phyloP scores from a whole-genome alignment of 1,140 invertebrate species.

The Proctacanthus coquilletti region DNA sequence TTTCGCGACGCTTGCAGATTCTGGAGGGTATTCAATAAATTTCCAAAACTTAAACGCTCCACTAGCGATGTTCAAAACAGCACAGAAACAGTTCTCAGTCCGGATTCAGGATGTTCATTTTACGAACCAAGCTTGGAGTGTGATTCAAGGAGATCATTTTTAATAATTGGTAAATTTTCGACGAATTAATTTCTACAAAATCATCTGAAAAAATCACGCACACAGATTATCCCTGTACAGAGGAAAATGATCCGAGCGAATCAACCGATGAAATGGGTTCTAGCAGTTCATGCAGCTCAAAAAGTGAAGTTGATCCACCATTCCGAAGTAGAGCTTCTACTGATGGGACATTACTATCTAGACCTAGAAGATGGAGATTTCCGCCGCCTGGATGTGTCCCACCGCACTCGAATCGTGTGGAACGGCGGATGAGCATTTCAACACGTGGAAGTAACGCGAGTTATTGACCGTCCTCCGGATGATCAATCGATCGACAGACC shows the following conservation, averaged over 20 bases:
- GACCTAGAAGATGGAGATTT: slow-evolving; percentile 35
- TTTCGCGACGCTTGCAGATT: slow-evolving; percentile 50
- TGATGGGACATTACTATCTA: slow-evolving; percentile 37
- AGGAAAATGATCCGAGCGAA: slow-evolving; percentile 21
- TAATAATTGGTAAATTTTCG: slow-evolving; percentile 10
- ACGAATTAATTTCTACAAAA: too few species aligned
- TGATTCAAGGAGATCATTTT: slow-evolving; percentile 19
- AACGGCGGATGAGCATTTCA: slow-evolving; percentile 39
- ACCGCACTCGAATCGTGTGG: slow-evolving; percentile 30
- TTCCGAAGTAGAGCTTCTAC: slow-evolving; percentile 46
- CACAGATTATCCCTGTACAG: slow-evolving; percentile 17
- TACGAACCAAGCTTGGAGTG: slow-evolving; percentile 17
- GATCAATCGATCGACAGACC: too few species aligned
- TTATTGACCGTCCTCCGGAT: too few species aligned
- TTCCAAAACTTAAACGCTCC: slow-evolving; percentile 39
- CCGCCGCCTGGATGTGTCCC: slow-evolving; percentile 29
- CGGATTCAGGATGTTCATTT: slow-evolving; percentile 21
- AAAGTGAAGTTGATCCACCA: slow-evolving; percentile 26
- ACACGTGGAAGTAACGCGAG: slow-evolving; percentile 38
- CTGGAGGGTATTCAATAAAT: slow-evolving; percentile 49
- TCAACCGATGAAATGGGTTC: slow-evolving; percentile 23
- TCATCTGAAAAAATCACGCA: too few species aligned
- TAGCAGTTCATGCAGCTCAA: slow-evolving; percentile 13
- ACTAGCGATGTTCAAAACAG: slow-evolving; percentile 34
- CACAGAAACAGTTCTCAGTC: slow-evolving; percentile 15